A percentile compares a stretch with the other conserved stretches of the same genome.
Evolutionary conservation across 2,113 vertebrate species (phyloP).

Genomic region (Globicephala melas): DNA sequence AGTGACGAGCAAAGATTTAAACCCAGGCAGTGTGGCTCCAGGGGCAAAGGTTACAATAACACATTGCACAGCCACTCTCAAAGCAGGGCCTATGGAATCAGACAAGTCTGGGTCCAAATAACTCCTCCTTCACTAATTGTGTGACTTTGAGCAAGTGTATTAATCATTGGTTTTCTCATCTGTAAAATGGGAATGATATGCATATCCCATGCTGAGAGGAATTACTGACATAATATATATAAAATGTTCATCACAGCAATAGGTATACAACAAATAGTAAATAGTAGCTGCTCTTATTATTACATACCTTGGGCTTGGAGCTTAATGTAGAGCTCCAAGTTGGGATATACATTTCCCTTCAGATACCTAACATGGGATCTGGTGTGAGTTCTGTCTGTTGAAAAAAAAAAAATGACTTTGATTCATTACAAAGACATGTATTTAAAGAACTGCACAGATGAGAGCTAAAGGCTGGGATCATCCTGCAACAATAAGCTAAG

Average conservation of each 20-base stretch:
- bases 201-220: background rate
- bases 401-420: background rate
- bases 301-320: background rate
- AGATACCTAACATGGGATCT: background rate
- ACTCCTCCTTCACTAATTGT: background rate
- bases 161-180: background rate
- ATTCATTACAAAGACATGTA: background rate
- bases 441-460: background rate
- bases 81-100: background rate
- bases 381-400: background rate
- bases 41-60: background rate
- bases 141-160: background rate
- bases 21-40: background rate
- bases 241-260: background rate
- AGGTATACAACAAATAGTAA: background rate
- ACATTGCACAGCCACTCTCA: background rate
- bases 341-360: background rate
- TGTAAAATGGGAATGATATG: background rate
- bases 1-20: background rate
- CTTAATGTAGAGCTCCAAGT: background rate
- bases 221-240: background rate
- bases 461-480: background rate
- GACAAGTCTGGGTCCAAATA: background rate
- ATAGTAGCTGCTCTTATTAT: background rate
- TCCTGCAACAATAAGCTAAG: background rate